phyloP scores from a whole-genome alignment of 2,888 invertebrate genomes.

The Rhagium mordax region DNA sequence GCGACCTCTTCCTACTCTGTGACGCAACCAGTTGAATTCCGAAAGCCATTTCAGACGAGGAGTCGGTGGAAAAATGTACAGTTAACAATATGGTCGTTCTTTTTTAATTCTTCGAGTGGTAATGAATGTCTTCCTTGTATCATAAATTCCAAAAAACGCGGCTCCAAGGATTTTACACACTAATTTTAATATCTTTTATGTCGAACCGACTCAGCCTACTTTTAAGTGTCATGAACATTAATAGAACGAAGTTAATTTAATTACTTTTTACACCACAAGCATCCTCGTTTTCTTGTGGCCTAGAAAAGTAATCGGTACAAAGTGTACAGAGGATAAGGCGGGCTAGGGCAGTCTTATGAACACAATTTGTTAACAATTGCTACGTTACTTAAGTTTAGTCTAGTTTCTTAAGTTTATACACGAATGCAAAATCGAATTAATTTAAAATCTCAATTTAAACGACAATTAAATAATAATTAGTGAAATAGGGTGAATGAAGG shows the following conservation, averaged over 20 bases:
- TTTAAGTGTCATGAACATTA: conserved; percentile 26
- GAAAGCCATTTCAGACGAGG: conserved; percentile 2
- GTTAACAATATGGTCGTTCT: conserved; percentile 5
- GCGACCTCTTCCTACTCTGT: conserved; percentile 5
- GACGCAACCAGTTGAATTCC: neutral
- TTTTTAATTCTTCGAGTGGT: conserved; percentile 15
- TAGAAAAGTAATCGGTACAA: neutral
- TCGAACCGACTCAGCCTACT: conserved; percentile 23
- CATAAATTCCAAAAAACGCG: conserved; percentile 26
- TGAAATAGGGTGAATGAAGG: too few relatives aligned
- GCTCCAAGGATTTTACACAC: conserved; percentile 17
- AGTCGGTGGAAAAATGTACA: conserved; percentile 11
- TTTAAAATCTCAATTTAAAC: too few relatives aligned
- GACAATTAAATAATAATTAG: too few relatives aligned
- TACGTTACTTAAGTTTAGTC: too few relatives aligned
- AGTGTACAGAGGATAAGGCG: neutral
- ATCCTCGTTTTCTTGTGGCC: conserved; percentile 22
- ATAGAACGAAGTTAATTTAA: conserved; percentile 32
- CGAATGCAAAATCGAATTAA: too few relatives aligned
- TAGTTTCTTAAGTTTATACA: too few relatives aligned
- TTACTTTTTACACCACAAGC: neutral
- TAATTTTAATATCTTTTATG: conserved; percentile 33
- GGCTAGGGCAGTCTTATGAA: neutral
- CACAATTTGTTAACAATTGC: too few relatives aligned
- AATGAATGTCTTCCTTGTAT: conserved; percentile 28